These are phyloP conservation scores for Neosilurus hyrtlii DNA, from an alignment of 2,797 vertebrate species.

Conservation along the genomic window DNA sequence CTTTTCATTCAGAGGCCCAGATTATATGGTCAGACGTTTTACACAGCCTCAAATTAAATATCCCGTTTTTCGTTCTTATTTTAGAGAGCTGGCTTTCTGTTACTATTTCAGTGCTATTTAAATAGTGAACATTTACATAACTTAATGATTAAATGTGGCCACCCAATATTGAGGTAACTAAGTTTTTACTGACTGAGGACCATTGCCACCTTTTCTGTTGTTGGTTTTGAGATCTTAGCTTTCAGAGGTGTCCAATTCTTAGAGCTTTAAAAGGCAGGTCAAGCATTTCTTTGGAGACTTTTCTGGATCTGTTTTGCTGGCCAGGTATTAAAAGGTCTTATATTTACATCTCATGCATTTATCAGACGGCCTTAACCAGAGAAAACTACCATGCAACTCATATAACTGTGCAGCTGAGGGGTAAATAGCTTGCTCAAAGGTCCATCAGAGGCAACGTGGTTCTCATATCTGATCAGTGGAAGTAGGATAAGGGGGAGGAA, in stretches of 20 bases:
- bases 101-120: not conserved
- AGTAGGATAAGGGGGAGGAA: not conserved
- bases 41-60: not conserved
- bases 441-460: not conserved
- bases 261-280: not conserved
- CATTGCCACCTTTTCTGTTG: not conserved
- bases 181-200: not conserved
- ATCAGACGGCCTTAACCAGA: not conserved
- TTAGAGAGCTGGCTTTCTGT: not conserved
- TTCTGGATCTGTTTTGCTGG: not conserved
- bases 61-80: not conserved
- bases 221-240: not conserved
- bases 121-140: not conserved
- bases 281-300: not conserved
- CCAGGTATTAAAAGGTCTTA: not conserved
- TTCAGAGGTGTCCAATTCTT: not conserved
- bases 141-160: not conserved
- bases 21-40: not conserved
- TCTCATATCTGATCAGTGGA: not conserved
- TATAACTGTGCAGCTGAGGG: not conserved
- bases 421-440: not conserved
- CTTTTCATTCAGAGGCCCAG: not conserved
- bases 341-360: not conserved
- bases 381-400: no score
- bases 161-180: not conserved